Evolutionary conservation across 2,797 vertebrate genomes (phyloP), one percentile per base, ranked within the genome.

Genomic region (Neosilurus hyrtlii): DNA sequence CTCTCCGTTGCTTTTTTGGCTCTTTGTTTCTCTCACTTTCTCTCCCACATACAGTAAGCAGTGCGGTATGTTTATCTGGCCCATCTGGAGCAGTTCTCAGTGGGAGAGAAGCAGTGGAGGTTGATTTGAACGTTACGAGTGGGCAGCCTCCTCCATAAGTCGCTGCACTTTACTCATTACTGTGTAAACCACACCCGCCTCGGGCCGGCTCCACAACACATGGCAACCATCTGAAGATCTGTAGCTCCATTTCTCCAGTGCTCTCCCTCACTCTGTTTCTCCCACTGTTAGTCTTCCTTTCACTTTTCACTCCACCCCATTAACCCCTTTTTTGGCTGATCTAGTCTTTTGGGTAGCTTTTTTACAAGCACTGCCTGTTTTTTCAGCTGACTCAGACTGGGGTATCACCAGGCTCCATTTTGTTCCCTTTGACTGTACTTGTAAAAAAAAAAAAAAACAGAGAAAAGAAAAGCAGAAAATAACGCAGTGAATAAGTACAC

Each of bases 141-240:
- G 82, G 77, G 79, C 71, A 66, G 81, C 90, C 91, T 91, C 91
- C 91, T 90, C 91, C 89, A 91, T 94, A 92, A 93, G 90, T 89
- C 88, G 84, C 90, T 90, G 91, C 89, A 93, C 93, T 94, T 94
- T 92, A 91, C 92, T 93, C 92, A 94, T 95, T 94, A 93, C 90
- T 88, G 90, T 91, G 87, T 89, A 89, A 87, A 94, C 93, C 92
- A 92, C 94, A 94, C 92, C 92, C 93, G 92, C 92, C 93, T 91
- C 91, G 83, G 89, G 90, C 84, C 84, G 75, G 86, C 89, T 93
- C 86, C 89, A 82, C 89, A 11, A 92, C 93, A 94, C 93, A 94
- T 94, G 94, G 93, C 93, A 92, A 91, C 93, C 91, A 94, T 94
- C 92, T 93, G 89, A 93, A 90, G 77, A 89, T 89, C 79, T 59